These are phyloP conservation scores for Oryzias sinensis DNA, from an alignment of 2,797 vertebrate genomes.

Conservation along the genomic window DNA sequence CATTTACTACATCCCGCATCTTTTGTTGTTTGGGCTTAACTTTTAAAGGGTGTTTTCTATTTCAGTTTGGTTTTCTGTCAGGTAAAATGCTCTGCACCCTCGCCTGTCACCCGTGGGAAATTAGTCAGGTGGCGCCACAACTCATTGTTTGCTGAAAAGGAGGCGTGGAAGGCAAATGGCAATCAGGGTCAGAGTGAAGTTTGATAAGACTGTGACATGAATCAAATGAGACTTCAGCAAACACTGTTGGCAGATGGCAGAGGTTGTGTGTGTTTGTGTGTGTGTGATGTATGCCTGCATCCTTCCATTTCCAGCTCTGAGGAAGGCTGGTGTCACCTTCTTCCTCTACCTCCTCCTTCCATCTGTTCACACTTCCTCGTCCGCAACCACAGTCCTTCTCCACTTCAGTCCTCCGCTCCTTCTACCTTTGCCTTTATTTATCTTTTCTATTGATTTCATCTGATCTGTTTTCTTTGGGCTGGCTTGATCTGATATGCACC, in stretches of 20 bases:
- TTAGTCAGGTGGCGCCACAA: conserved; percentile 13
- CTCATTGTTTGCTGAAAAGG: conserved; percentile 37
- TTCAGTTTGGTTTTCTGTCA: no score
- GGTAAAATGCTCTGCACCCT: not conserved
- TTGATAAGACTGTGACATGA: conserved; percentile 13
- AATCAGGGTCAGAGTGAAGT: conserved; percentile 7
- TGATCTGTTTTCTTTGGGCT: no score
- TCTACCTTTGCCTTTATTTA: no score
- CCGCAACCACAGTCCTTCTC: no score
- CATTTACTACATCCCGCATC: no score
- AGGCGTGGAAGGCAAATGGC: conserved; percentile 4
- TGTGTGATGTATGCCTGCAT: not conserved
- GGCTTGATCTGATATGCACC: no score
- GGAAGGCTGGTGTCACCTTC: not conserved
- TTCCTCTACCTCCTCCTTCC: no score
- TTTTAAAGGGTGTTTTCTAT: no score
- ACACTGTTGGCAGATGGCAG: not conserved
- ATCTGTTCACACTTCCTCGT: no score
- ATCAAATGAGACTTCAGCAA: conserved; percentile 2
- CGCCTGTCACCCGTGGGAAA: conserved; percentile 6
- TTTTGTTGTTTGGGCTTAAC: no score
- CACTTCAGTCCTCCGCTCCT: no score
- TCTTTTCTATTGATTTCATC: no score
- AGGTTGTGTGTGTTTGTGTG: not conserved
- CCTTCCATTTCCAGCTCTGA: conserved; percentile 26